A percentile compares a stretch with the other conserved stretches of the same genome.
Conservation (phyloP, 2,888 invertebrate species). For the Salticus scenicus region DNA sequence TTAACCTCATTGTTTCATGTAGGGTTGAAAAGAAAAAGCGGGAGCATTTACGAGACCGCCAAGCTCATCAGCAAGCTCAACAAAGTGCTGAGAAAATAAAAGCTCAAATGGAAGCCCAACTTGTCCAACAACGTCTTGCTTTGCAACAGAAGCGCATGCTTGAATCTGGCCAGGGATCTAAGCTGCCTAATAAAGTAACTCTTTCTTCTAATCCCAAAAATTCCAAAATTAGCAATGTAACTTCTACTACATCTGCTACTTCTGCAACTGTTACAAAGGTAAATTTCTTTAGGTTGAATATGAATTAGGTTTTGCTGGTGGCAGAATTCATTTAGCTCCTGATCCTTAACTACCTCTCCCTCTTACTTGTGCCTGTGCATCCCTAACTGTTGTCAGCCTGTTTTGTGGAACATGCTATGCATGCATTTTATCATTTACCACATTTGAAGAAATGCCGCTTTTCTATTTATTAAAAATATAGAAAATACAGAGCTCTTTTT, state of each 20-base stretch:
- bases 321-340: too few species aligned
- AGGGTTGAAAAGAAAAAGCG: constrained; percentile 76
- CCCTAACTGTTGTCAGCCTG: too few species aligned
- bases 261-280: constrained; percentile 72
- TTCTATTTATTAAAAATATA: too few species aligned
- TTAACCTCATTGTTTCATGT: too few species aligned
- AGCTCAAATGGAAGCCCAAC: constrained; percentile 91
- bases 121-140: constrained; percentile 89
- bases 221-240: constrained; percentile 44
- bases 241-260: constrained; percentile 72
- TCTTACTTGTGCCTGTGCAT: too few species aligned
- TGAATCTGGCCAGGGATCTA: constrained; percentile 68
- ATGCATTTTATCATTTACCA: too few species aligned
- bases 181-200: constrained; percentile 61
- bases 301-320: constrained; percentile 7
- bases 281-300: constrained; percentile 28
- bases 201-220: constrained; percentile 61
- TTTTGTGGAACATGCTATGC: too few species aligned
- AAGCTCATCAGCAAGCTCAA: constrained; percentile 72
- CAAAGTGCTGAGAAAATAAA: constrained; percentile 76
- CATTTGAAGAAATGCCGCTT: too few species aligned
- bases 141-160: constrained; percentile 87
- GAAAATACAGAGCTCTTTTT: too few species aligned
- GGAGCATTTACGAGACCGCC: constrained; percentile 75
- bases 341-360: too few species aligned